Evolutionary conservation across 2,888 invertebrate species (phyloP), one percentile per base, ranked within the genome.

Genomic region (Meliscaeva auricollis): DNA sequence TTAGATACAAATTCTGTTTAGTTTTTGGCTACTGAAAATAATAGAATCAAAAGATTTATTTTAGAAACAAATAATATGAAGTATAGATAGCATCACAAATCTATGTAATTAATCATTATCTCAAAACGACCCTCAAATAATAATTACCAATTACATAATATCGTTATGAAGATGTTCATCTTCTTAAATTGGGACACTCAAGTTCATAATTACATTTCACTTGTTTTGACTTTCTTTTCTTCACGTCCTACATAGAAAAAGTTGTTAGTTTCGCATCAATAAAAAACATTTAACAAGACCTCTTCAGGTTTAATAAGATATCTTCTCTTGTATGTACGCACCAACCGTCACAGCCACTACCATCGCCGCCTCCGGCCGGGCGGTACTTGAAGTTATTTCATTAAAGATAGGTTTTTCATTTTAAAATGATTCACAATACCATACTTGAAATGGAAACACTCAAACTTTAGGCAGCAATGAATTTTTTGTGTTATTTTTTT

Each of bases 381-480:
- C 13, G 13, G 22, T 62, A 66, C 76, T 76, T 66, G 66, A 76
- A 3, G n/a, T 44, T 6, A 41, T 66, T 76, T 70, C 41, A 26
- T 72, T 32, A 72, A 76, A 38, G 77, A 77, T 9, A n/a, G 22
- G 30, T 66, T 56, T 72, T 82, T 77, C 38, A 11, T 77, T 73
- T 13, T 26, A 9, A 15, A 82, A 60, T 68, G 78, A 68, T 73
- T 62, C 68, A 78, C 68, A 82, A 82, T 78, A 72, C 54, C 68
- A 22, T 68, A 62, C 82, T 77, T 73, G 20, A 82, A 82, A 48
- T 77, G 52, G 73, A 35, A 82, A 60, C 62, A 82, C 73, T 82
- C 60, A n/a, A n/a, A n/a, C n/a, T n/a, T n/a, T n/a, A n/a, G n/a
- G n/a, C 68, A 68, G 68, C 66, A 68, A 73, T 77, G 72, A 60